Conservation (phyloP, 2,113 vertebrate genomes). For the Corynorhinus townsendii region DNA sequence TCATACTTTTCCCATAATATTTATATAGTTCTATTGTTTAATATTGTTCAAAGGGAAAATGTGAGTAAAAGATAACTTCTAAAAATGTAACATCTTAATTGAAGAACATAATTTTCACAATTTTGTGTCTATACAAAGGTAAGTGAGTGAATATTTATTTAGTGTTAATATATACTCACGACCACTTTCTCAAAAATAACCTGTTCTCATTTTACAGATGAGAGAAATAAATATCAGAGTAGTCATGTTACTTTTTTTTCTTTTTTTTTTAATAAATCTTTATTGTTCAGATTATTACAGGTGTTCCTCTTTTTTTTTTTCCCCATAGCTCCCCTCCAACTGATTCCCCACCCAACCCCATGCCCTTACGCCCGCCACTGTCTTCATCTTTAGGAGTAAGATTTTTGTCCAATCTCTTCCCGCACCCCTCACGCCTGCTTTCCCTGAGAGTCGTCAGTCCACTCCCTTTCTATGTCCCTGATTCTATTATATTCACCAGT, state of each 20-base stretch:
- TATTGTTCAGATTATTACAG: too few relatives aligned
- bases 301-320: too few relatives aligned
- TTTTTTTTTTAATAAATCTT: too few relatives aligned
- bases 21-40: not conserved
- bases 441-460: too few relatives aligned
- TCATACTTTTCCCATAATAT: not conserved
- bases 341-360: too few relatives aligned
- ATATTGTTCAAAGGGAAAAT: not conserved
- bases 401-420: too few relatives aligned
- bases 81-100: not conserved
- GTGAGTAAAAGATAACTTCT: not conserved
- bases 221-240: not conserved
- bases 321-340: too few relatives aligned
- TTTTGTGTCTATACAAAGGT: not conserved
- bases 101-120: not conserved
- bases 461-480: too few relatives aligned
- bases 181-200: not conserved
- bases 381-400: too few relatives aligned
- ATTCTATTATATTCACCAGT: too few relatives aligned
- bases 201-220: not conserved
- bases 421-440: too few relatives aligned
- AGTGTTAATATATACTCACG: not conserved
- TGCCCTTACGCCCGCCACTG: too few relatives aligned
- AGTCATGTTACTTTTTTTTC: not conserved
- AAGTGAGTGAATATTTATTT: not conserved